Evolutionary conservation across 2,113 vertebrate genomes (phyloP), one percentile per base, ranked within the genome.

Genomic region (Natator depressus): DNA sequence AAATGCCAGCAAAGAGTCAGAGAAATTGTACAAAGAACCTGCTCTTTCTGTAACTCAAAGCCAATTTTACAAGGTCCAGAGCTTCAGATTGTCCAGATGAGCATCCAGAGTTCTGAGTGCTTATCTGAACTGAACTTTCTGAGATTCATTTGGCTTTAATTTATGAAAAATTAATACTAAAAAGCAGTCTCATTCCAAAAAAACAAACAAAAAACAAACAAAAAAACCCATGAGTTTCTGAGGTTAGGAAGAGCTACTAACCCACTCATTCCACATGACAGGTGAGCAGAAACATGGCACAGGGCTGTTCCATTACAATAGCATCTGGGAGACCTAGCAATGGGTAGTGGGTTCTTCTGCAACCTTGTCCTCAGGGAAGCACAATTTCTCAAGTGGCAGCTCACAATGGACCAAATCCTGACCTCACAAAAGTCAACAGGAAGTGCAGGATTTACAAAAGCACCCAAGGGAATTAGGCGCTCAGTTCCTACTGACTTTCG

Each of bases 371-470:
- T 38, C 24, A 42, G 10, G 22, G 22, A 76, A 57, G 89, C 87
- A 10, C 0, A 25, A 80, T 57, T 2, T 91, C 90, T 57, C 14
- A 93, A 51, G 50, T 35, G 2, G 35, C 80, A 92, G 90, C 14
- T 69, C 12, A 0, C 2, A 72, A 5, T 16, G 38, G 90, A 90
- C 93, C 31, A 4, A 2, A 0, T 3, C 5, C 3, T 25, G 31
- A 55, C 3, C 79, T 90, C 89, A n/a, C 87, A 85, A 14, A 0
- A 80, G 62, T n/a, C 62, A 57, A 57, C 55, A 57, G 55, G 55
- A 57, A 27, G 10, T 57, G 25, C 55, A 69, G 62, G 62, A 76
- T 76, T 46, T 76, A 38, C 72, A 11, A 76, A 75, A 76, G 38
- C 20, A 42, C 22, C 5, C 20, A 42, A 46, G 22, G 72, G 42